These are phyloP conservation scores for Thymelicus sylvestris DNA, from an alignment of 2,888 invertebrate genomes.

Conservation along the genomic window DNA sequence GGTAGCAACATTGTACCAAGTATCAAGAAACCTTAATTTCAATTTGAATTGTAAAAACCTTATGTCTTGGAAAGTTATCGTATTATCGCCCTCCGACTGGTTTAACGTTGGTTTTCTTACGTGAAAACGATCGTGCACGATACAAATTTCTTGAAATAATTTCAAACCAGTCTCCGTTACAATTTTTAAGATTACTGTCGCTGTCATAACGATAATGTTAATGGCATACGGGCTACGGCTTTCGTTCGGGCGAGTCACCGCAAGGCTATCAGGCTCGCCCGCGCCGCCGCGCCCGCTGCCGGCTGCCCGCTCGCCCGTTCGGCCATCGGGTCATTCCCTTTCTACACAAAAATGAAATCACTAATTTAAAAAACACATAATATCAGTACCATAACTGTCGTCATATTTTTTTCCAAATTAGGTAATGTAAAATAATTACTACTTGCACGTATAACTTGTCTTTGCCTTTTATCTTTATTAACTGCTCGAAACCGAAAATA, in stretches of 20 bases:
- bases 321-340: conserved; percentile 5
- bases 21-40: background rate
- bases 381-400: background rate
- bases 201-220: conserved; percentile 47
- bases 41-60: conserved; percentile 2
- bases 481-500: background rate
- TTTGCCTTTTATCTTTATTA: background rate
- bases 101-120: background rate
- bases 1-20: background rate
- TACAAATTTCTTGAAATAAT: conserved; percentile 19
- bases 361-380: background rate
- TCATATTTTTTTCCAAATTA: background rate
- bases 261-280: conserved; percentile 41
- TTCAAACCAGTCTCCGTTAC: conserved; percentile 40
- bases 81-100: conserved; percentile 9
- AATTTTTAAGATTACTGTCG: conserved; percentile 45
- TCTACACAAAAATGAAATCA: background rate
- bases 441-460: background rate
- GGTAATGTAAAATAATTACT: background rate
- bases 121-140: background rate
- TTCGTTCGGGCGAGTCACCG: conserved; percentile 47
- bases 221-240: conserved; percentile 46
- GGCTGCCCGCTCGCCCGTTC: no score
- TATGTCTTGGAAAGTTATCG: conserved; percentile 1
- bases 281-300: background rate